Percentiles rank a stretch among this genome's conserved stretches.
These are phyloP conservation scores for Xiphorhynchus elegans DNA, from an alignment of 2,113 vertebrate species.

Conservation along the genomic window DNA sequence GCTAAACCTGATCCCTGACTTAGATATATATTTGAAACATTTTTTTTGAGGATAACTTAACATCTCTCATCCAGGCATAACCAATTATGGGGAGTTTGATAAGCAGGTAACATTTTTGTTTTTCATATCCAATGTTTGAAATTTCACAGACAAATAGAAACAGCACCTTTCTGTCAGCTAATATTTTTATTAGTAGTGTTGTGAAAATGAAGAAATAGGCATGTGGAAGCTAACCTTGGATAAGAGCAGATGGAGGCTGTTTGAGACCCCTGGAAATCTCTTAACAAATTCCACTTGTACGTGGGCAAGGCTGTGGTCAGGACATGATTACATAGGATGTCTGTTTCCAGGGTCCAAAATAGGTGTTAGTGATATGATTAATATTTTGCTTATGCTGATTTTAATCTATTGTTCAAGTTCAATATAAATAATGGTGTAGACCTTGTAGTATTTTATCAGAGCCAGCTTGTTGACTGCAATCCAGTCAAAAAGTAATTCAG, in stretches of 20 bases:
- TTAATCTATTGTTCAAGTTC: not conserved
- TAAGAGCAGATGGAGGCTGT: not conserved
- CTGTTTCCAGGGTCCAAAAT: not conserved
- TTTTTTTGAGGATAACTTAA: not conserved
- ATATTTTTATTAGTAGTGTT: not conserved
- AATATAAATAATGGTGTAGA: not conserved
- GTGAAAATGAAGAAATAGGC: not conserved
- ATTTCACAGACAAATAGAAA: not conserved
- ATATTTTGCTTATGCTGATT: not conserved
- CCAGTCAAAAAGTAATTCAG: not conserved
- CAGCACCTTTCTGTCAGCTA: not conserved
- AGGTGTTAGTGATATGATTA: not conserved
- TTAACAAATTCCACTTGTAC: not conserved
- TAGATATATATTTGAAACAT: not conserved
- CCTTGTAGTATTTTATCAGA: not conserved
- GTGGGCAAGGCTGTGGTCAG: not conserved
- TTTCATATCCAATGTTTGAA: not conserved
- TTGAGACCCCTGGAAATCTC: not conserved
- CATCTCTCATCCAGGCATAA: not conserved
- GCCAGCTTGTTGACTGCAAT: not conserved
- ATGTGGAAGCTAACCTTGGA: not conserved
- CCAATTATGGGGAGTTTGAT: not conserved
- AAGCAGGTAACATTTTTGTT: not conserved
- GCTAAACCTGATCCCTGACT: not conserved
- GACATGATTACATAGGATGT: not conserved